Evolutionary conservation across 2,888 invertebrate species (phyloP), one percentile per base, ranked within the genome.

Genomic region (Strigamia transsilvanica): DNA sequence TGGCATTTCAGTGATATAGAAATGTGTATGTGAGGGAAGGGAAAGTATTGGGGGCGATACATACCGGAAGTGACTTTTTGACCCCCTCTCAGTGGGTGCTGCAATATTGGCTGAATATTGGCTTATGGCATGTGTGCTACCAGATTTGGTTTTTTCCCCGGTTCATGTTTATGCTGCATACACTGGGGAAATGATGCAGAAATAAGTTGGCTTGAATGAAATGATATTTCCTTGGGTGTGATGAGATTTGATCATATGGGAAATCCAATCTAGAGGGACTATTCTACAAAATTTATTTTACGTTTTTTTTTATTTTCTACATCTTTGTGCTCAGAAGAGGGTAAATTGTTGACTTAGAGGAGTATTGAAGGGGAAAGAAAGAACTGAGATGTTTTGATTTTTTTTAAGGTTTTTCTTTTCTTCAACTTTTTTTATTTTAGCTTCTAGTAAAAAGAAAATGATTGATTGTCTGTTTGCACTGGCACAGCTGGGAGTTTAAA

Each of bases 51-150:
- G 38, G 38, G 73, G 73, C 27, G 73, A 73, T 32, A 73, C 27
- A 27, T 23, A 27, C 12, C 27, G 23, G 32, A 73, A 27, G 73
- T 73, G 73, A 73, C 73, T 27, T 73, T 32, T 73, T 73, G 73
- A 73, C 73, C 73, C 73, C 73, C 32, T 73, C 73, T 32, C 73
- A 3, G 73, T n/a, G 73, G 73, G 23, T 73, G 13, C 27, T 32
- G 73, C 4, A 56, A 73, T 73, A 73, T 73, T 73, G 73, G 73
- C 73, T 73, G 73, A 27, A 73, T 73, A 73, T 73, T 73, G 73
- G 73, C 32, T 73, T 73, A 73, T 73, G 56, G 73, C 32, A 32
- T 32, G 27, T 32, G 21, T 21, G 61, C 23, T 12, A 27, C 32
- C 15, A 73, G 23, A 73, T 73, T 73, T 73, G 9, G 9, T 73